Evolutionary conservation across 2,113 vertebrate genomes (phyloP).

Genomic region (Columba janthina): DNA sequence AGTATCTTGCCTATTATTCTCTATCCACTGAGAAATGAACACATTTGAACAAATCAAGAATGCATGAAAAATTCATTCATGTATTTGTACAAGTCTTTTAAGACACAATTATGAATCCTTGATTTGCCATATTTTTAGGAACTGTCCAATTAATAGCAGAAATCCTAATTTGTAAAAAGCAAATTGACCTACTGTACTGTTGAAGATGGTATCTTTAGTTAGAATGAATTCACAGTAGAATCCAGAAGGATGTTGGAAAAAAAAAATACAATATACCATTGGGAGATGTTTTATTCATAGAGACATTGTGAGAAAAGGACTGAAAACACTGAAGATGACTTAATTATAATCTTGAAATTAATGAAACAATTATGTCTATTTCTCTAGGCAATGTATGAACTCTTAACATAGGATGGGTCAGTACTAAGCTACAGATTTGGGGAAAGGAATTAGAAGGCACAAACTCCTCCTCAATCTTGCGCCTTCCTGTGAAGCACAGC

Average conservation of each 20-base stretch:
- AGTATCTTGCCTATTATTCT: background rate
- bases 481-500: background rate
- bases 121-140: slow-evolving; percentile 22
- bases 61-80: slow-evolving; percentile 61
- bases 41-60: slow-evolving; percentile 39
- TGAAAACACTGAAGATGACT: background rate
- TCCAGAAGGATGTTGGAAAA: background rate
- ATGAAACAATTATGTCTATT: slow-evolving; percentile 8
- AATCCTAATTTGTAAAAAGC: slow-evolving; percentile 33
- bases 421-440: background rate
- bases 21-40: background rate
- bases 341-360: slow-evolving; percentile 38
- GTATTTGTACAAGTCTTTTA: slow-evolving; percentile 53
- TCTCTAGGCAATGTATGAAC: slow-evolving; percentile 19
- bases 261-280: slow-evolving; percentile 13
- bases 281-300: slow-evolving; percentile 54
- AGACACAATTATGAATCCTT: slow-evolving; percentile 29
- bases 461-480: background rate
- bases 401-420: background rate
- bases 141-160: slow-evolving; percentile 25
- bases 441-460: background rate
- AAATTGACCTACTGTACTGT: slow-evolving; percentile 26
- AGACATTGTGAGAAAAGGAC: slow-evolving; percentile 16
- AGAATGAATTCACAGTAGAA: slow-evolving; percentile 11
- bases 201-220: slow-evolving; percentile 47